Percentiles rank a stretch among this genome's conserved stretches.
These are phyloP conservation scores for Tetragnatha montana DNA, from an alignment of 2,888 invertebrate genomes.

Conservation along the genomic window DNA sequence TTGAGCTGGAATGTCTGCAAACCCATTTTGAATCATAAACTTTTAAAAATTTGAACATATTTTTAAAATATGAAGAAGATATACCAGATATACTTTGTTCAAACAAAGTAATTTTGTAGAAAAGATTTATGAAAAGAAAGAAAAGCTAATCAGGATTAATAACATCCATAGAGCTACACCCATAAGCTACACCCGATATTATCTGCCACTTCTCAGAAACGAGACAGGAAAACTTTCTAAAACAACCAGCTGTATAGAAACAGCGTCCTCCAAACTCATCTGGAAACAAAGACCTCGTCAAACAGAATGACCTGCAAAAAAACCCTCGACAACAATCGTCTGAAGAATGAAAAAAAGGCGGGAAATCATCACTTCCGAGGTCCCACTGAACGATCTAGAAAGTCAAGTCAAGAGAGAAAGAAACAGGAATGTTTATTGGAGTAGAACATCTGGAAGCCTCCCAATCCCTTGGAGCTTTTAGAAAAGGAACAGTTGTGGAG, in stretches of 20 bases:
- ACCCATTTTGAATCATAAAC: too few relatives aligned
- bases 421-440: background rate
- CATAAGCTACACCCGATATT: too few relatives aligned
- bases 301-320: background rate
- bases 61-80: too few relatives aligned
- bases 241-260: background rate
- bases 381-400: background rate
- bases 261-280: background rate
- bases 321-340: background rate
- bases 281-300: background rate
- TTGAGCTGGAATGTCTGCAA: too few relatives aligned
- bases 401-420: background rate
- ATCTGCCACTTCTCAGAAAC: background rate
- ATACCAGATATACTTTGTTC: too few relatives aligned
- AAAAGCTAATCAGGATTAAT: too few relatives aligned
- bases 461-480: background rate
- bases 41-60: too few relatives aligned
- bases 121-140: too few relatives aligned
- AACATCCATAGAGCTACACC: too few relatives aligned
- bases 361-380: background rate
- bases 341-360: background rate
- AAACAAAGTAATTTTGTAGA: too few relatives aligned
- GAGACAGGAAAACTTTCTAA: background rate
- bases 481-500: background rate
- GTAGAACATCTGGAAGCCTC: background rate